Base-by-base conservation (phyloP, 2,888 invertebrate genomes). In the Julus scandinavius region DNA sequence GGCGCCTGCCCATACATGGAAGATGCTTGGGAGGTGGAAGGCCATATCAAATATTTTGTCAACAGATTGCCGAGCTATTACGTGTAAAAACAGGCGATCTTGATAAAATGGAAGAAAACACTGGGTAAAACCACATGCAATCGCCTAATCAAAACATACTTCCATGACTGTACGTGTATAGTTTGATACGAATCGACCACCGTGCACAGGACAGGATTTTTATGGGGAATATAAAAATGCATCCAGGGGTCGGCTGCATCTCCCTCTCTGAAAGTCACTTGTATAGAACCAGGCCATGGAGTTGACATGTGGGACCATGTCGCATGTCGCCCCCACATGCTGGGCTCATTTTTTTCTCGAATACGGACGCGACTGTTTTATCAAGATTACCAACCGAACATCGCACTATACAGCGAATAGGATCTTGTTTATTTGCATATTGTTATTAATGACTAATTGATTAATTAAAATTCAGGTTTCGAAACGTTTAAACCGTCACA, bases 11-110 rank as follows among this genome's bases (percentile, higher is more conserved):
- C 63, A 72, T 72, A 72, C 20, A 72, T 20, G 63, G 63, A 72
- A 72, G 63, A 72, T 72, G 63, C 63, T 72, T 5, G 63, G 63
- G 63, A 72, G 63, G 63, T 72, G 63, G 63, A 72, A 72, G 63
- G 63, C 63, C 63, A 72, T 20, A 17, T 63, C 58, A 72, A 72
- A 20, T 20, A 72, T 6, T 72, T 72, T 72, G 63, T 72, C 63
- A 72, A 72, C 63, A 72, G 20, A 72, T 72, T 72, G 63, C 20
- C 17, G 4, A n/a, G n/a, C 58, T 63, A 63, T 63, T 63, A 63
- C 58, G 58, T n/a, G 58, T n/a, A 17, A 17, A 72, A 72, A 20
- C 20, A 29, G 9, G 20, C 63, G 20, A 72, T 72, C 63, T 72
- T 17, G 63, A 20, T 72, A 72, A 72, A 72, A 17, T 20, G 20